phyloP scores from a whole-genome alignment of 2,888 invertebrate species.

The Lasiommata megera region DNA sequence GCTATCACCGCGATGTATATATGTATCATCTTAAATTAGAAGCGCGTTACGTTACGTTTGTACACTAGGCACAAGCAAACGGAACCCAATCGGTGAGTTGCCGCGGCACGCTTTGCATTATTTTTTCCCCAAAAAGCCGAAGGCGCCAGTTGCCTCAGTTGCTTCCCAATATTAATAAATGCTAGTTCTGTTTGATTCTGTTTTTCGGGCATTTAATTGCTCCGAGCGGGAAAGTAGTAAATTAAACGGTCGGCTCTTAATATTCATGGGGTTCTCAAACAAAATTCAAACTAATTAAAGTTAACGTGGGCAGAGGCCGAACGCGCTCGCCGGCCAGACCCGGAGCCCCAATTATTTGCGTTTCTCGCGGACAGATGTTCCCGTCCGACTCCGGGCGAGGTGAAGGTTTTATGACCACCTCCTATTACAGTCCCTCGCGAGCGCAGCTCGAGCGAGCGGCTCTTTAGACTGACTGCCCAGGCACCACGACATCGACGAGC shows the following conservation, averaged over 20 bases:
- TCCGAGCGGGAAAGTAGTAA: constrained; percentile 62
- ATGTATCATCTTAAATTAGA: no score
- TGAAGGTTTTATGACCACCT: background rate
- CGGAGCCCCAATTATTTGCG: constrained; percentile 35
- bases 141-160: constrained; percentile 77
- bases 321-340: constrained; percentile 40
- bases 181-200: constrained; percentile 71
- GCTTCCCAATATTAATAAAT: constrained; percentile 69
- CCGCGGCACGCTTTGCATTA: background rate
- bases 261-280: constrained; percentile 77
- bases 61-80: background rate
- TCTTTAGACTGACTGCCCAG: background rate
- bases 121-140: constrained; percentile 60
- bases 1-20: no score
- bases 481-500: background rate
- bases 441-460: background rate
- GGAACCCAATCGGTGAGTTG: background rate
- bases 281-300: constrained; percentile 77
- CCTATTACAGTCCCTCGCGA: background rate
- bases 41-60: no score
- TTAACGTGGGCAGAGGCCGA: constrained; percentile 56
- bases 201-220: constrained; percentile 71
- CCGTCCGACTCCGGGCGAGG: background rate
- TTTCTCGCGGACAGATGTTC: constrained; percentile 25
- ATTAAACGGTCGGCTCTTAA: constrained; percentile 75